Evolutionary conservation across 2,113 vertebrate species (phyloP), one percentile per base, ranked within the genome.

Genomic region (Rhinoderma darwinii): DNA sequence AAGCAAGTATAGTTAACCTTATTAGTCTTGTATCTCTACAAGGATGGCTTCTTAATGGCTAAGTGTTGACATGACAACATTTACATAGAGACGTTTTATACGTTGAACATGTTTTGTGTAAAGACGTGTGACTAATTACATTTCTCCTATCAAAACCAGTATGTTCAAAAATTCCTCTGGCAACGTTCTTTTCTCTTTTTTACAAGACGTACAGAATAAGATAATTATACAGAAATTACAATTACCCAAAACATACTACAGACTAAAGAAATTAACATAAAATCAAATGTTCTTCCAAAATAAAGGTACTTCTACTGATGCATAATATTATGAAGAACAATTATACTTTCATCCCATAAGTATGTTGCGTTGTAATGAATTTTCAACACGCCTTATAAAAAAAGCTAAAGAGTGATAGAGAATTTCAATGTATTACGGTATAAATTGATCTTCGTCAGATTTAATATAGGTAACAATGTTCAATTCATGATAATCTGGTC

Each of bases 41-140:
- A 70, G 41, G 35, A 86, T 72, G 61, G 76, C 75, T 72, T 80
- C 56, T 80, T 80, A 86, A 86, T 70, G 63, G 43, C 61, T 72
- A 59, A 81, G 63, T 86, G 84, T 86, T 86, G 84, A 86, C 63
- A 80, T 80, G 76, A 86, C 75, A 86, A 86, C 84, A 86, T 81
- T 73, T 86, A 80, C 50, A 80, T 44, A 80, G 66, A 83, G 56
- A 78, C 43, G 39, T 86, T 47, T 68, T 79, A 79, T 51, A 72
- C 35, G 22, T 51, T 70, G 61, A 37, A 66, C 66, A 59, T 73
- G 77, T 81, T 86, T 86, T 86, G 76, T 86, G 78, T 81, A 73
- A 81, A 80, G 63, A 86, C 76, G 84, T 86, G 84, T 80, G 84
- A 86, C 76, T 86, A 86, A 86, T 86, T 86, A 81, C 27, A 86